Evolutionary conservation across 2,888 invertebrate species (phyloP), one percentile per base, ranked within the genome.

Genomic region (Apamea anceps): DNA sequence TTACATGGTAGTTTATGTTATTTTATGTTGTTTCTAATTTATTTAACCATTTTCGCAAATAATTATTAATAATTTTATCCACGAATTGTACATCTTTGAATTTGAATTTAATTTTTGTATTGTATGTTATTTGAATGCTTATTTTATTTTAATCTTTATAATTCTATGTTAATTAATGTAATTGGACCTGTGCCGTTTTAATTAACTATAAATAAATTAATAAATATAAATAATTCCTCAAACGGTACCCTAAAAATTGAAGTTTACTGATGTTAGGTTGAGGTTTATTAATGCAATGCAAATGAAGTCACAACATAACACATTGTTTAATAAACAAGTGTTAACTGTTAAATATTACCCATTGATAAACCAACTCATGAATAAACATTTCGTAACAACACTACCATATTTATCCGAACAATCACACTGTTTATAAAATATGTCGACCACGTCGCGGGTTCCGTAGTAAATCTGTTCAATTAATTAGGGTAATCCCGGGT

Each of bases 401-500:
- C 8, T 8, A 12, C 15, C 45, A 73, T 72, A 65, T 62, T 82
- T 74, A 75, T 68, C 4, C 42, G 70, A 85, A 72, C 65, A 75
- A 60, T 42, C 37, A 66, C 37, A 32, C 67, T 74, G 45, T 62
- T 82, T 62, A 51, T 62, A 87, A 80, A 85, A 65, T 65, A 77
- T 82, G 66, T 73, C 51, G 1, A 45, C 42, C 74, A 75, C 74
- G 74, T 74, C 45, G 15, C 72, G 71, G 79, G 77, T 62, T 68
- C 72, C 21, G 71, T 70, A 85, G 48, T 83, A 84, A 85, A 84
- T 88, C 87, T 76, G 54, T 72, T 75, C 86, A 87, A 87, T 88
- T 89, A 88, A 90, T 90, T 90, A 85, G 81, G 85, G 87, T 85
- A 88, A 89, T 71, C 86, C 77, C 25, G 71, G 83, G 71, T 87